Percentiles rank a stretch among this genome's conserved stretches.
Conservation (phyloP, 2,797 vertebrate genomes). For the Myotis pilosus region DNA sequence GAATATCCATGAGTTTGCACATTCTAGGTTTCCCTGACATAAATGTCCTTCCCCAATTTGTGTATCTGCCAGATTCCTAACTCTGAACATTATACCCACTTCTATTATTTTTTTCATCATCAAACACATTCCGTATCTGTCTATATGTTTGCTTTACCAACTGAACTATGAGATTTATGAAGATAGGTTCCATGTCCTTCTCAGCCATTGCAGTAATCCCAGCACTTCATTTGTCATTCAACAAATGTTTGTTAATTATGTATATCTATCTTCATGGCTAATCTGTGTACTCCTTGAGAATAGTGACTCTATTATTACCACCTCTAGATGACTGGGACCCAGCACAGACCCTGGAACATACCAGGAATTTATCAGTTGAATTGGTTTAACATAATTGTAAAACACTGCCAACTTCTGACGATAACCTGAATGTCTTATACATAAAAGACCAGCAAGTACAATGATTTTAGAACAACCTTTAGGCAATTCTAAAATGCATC, state of each 20-base stretch:
- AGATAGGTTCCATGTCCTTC: neutral
- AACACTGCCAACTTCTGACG: neutral
- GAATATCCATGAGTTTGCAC: neutral
- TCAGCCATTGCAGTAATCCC: neutral
- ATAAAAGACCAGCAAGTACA: neutral
- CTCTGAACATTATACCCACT: neutral
- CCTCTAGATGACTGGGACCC: neutral
- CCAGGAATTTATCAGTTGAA: neutral
- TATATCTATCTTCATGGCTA: neutral
- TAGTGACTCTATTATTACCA: neutral
- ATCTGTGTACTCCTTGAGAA: neutral
- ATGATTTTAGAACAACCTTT: neutral
- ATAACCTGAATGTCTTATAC: neutral
- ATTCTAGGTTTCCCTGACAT: neutral
- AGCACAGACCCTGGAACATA: neutral
- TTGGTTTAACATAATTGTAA: neutral
- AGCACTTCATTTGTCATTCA: neutral
- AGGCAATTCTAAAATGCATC: neutral
- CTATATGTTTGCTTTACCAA: neutral
- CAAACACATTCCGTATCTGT: neutral
- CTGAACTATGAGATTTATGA: neutral
- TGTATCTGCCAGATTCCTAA: neutral
- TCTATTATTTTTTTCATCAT: neutral
- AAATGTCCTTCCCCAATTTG: neutral
- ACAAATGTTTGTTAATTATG: neutral